Base-by-base conservation (phyloP, 92 coral and sea anemone species). In the Chrysogorgia sp. region DNA sequence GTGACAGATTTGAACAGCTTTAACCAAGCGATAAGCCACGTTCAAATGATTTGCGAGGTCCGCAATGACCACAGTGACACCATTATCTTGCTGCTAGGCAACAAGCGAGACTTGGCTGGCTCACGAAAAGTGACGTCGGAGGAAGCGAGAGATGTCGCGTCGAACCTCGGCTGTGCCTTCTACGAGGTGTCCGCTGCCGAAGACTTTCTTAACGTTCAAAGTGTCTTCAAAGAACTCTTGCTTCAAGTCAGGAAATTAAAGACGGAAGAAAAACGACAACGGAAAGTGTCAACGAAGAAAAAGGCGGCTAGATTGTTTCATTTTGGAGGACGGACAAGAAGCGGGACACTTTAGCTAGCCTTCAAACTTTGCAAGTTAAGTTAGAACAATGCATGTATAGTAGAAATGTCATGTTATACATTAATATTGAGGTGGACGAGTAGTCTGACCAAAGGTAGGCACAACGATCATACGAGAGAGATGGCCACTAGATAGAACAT, bases 61-160 rank as follows among this genome's bases (percentile, higher is more conserved):
- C 15, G 60, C 7, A n/a, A n/a, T n/a, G 76, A 69, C 41, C 56
- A 59, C 14, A 30, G 31, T 47, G 76, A 69, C 22, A 41, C 47
- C 58, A 30, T 69, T 12, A 69, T 69, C 13, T 29, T 69, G 43
- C 29, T 69, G 76, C 60, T 69, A 31, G 76, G 76, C 40, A 69
- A 69, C 76, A 69, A 69, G 31, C 76, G 76, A 12, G 76, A 69
- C 76, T 49, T 69, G 60, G 76, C 31, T 49, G 43, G 76, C 55
- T 34, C 76, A 31, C 58, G 76, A 1, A 15, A 69, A 69, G 76
- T 69, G 41, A 45, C 76, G 26, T 69, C 24, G 10, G 76, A 69
- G 32, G 60, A 69, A 33, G 76, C 58, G 2, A 45, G 56, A 35
- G 10, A 28, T 2, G 24, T 29, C 0, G 76, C 76, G 48, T 21